phyloP scores from a whole-genome alignment of 92 coral and sea anemone species.

The Actinostola sp. region DNA sequence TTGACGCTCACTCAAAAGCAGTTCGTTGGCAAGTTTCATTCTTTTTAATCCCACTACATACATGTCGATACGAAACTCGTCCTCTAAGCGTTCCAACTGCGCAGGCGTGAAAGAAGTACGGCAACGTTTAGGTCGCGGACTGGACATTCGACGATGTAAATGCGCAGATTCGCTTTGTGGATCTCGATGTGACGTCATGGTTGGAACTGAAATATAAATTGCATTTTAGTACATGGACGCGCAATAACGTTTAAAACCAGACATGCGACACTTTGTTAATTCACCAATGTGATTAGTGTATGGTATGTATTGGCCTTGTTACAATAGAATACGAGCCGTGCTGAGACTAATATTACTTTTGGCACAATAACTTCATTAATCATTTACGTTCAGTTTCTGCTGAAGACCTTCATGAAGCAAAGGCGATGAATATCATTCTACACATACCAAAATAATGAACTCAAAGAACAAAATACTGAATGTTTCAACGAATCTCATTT shows the following conservation, averaged over 20 bases:
- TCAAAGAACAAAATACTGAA: no score
- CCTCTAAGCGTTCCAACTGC: constrained; percentile 93
- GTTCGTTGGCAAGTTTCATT: constrained; percentile 90
- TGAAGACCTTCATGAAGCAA: constrained; percentile 12
- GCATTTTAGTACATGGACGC: no score
- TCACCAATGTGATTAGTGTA: no score
- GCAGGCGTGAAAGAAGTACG: constrained; percentile 96
- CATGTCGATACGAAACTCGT: constrained; percentile 89
- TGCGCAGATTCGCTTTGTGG: constrained; percentile 36
- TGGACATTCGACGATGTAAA: constrained; percentile 54
- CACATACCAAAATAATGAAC: no score
- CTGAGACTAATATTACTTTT: constrained; percentile 29
- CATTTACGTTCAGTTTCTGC: constrained; percentile 12
- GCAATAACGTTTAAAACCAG: no score
- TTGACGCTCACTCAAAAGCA: constrained; percentile 86
- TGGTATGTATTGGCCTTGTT: background rate
- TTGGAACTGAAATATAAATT: constrained; percentile 2
- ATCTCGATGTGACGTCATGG: constrained; percentile 17
- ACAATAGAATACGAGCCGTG: constrained; percentile 12
- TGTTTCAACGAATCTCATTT: no score
- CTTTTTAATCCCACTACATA: constrained; percentile 95
- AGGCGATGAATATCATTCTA: background rate
- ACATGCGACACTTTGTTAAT: no score
- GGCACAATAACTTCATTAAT: constrained; percentile 25
- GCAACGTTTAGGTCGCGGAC: constrained; percentile 87